Percentiles rank a stretch among this genome's conserved stretches.
phyloP scores from a whole-genome alignment of 2,113 vertebrate species.

The Columba janthina region DNA sequence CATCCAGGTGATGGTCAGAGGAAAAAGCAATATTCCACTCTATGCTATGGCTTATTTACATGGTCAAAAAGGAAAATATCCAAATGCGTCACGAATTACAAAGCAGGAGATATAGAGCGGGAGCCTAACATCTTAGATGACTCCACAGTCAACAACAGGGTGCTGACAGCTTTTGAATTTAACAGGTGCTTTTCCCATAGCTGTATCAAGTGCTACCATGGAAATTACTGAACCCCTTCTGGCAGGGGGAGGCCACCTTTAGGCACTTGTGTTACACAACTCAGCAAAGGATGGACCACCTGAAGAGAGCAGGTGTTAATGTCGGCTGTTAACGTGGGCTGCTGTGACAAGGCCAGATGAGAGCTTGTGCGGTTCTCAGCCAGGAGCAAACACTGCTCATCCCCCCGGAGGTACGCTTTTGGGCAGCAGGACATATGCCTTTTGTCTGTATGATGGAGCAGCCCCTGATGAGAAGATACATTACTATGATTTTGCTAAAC shows the following conservation, averaged over 20 bases:
- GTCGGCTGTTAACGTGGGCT: background rate
- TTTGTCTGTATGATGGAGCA: background rate
- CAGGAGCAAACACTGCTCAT: background rate
- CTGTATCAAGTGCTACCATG: background rate
- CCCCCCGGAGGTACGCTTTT: fast-evolving
- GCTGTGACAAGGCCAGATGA: background rate
- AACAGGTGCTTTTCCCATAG: background rate
- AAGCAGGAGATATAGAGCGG: background rate
- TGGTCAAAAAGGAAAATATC: background rate
- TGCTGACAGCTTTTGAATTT: background rate
- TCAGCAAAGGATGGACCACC: background rate
- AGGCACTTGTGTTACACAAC: background rate
- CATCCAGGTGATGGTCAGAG: background rate
- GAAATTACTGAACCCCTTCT: background rate
- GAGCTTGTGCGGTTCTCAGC: background rate
- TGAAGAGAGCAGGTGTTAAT: background rate
- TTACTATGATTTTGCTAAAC: background rate
- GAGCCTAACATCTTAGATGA: background rate
- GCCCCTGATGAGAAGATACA: background rate
- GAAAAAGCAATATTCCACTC: background rate
- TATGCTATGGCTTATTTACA: background rate
- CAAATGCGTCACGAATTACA: background rate
- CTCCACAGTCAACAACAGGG: background rate
- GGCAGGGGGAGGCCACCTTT: background rate
- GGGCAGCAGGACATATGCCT: background rate